Percentiles rank a stretch among this genome's conserved stretches.
These are phyloP conservation scores for Xestoiulus laeticollis DNA, from an alignment of 2,888 invertebrate genomes.

Conservation along the genomic window DNA sequence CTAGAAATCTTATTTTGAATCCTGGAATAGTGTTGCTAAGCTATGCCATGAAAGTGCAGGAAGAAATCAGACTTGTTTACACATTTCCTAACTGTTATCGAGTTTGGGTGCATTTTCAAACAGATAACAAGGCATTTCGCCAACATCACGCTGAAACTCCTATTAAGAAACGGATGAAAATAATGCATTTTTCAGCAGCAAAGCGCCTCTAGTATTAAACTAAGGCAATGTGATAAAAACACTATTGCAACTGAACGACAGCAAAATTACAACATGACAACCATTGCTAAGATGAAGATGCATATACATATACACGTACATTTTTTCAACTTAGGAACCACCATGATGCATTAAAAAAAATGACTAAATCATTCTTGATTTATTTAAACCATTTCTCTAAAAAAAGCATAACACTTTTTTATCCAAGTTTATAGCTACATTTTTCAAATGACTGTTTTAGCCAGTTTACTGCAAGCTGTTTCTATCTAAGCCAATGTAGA, in stretches of 20 bases:
- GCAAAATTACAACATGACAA: neutral
- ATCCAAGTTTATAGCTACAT: neutral
- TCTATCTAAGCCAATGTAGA: neutral
- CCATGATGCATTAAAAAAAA: neutral
- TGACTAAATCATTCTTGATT: neutral
- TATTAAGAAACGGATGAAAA: neutral
- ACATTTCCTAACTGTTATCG: slow-evolving; percentile 30
- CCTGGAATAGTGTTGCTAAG: neutral
- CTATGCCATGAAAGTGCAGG: neutral
- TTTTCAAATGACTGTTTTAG: neutral
- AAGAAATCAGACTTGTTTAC: slow-evolving; percentile 20
- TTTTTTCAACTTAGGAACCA: neutral
- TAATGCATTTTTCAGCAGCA: neutral
- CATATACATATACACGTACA: too few relatives aligned
- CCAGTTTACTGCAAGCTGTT: neutral
- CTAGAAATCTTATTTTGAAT: neutral
- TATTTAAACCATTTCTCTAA: neutral
- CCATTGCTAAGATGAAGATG: neutral
- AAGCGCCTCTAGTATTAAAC: neutral
- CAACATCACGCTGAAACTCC: neutral
- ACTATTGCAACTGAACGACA: neutral
- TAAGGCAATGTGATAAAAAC: neutral
- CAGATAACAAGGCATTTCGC: neutral
- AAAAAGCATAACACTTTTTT: neutral
- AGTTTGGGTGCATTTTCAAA: slow-evolving; percentile 19